Conservation (phyloP, 1,140 invertebrate genomes). For the Hycleus cichorii region DNA sequence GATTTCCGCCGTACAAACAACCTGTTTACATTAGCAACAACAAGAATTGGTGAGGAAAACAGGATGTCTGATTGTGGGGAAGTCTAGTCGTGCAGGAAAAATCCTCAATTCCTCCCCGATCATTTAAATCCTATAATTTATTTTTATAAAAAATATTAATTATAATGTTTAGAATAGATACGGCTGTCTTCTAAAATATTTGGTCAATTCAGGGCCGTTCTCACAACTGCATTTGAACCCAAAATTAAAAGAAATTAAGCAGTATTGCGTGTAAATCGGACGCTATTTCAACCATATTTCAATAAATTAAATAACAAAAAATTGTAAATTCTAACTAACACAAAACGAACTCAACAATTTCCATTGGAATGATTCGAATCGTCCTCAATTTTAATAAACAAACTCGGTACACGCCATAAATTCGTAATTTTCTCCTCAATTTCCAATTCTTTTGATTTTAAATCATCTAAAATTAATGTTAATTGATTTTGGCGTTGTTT, state of each 20-base stretch:
- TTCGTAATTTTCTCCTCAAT: not conserved
- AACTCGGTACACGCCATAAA: not conserved
- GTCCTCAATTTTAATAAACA: not conserved
- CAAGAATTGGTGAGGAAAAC: not conserved
- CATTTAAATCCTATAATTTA: not conserved
- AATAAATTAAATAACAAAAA: not conserved
- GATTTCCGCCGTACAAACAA: not conserved
- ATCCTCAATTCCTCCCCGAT: not conserved
- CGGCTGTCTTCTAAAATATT: not conserved
- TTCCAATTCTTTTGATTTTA: conserved; percentile 19
- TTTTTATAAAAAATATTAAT: not conserved
- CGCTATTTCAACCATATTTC: not conserved
- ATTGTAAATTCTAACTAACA: not conserved
- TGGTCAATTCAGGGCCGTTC: no score
- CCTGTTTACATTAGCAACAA: not conserved
- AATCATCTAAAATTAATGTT: conserved; percentile 32
- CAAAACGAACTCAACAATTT: not conserved
- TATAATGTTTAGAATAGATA: not conserved
- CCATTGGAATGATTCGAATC: not conserved
- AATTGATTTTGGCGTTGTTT: conserved; percentile 34
- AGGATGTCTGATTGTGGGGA: not conserved
- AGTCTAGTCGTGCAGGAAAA: not conserved
- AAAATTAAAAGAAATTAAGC: no score
- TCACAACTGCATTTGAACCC: no score
- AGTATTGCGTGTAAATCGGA: no score